Base-by-base conservation (phyloP, 2,797 vertebrate genomes). In the Chelidonichthys spinosus region DNA sequence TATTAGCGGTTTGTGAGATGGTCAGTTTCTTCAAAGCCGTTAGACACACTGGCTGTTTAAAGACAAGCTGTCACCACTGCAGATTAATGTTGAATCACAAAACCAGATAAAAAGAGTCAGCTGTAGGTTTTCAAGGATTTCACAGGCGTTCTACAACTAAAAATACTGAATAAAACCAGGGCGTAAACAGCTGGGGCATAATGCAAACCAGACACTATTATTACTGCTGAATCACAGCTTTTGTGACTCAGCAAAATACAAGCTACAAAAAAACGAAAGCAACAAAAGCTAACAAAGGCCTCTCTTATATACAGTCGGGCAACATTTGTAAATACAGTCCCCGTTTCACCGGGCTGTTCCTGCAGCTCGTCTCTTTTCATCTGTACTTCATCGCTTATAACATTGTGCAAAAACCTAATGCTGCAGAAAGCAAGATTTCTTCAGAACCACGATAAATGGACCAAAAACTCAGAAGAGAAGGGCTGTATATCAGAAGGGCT, bases 171-270 rank as follows among this genome's bases (percentile, higher is more conserved):
- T 52, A 60, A 82, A 85, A 83, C 44, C 59, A 53, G 47, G 25
- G 14, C 66, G 87, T 79, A 89, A 83, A 71, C 69, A 85, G 78
- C 63, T 84, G 81, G 69, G 59, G 46, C 56, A 62, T 79, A 78
- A 82, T 61, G 65, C 72, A 78, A 52, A 60, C 69, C 15, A 61
- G 56, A 69, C 47, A 81, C 69, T 75, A 59, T 74, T 58, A 83
- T 87, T 88, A 76, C 63, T 76, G 81, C 85, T 89, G 79, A 90
- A 90, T 90, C 78, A 84, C n/a, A 43, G 76, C 42, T 68, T 85
- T 84, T 74, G 63, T 85, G 79, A 86, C 79, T 81, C 83, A 80
- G 79, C 66, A 81, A 73, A 83, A 69, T 72, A 50, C 60, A 65
- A 78, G 32, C 62, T 73, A 14, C 40, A 73, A 59, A 74, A 64